A percentile compares a stretch with the other conserved stretches of the same genome.
These are phyloP conservation scores for Cheilosia variabilis DNA, from an alignment of 2,888 invertebrate genomes.

Conservation along the genomic window DNA sequence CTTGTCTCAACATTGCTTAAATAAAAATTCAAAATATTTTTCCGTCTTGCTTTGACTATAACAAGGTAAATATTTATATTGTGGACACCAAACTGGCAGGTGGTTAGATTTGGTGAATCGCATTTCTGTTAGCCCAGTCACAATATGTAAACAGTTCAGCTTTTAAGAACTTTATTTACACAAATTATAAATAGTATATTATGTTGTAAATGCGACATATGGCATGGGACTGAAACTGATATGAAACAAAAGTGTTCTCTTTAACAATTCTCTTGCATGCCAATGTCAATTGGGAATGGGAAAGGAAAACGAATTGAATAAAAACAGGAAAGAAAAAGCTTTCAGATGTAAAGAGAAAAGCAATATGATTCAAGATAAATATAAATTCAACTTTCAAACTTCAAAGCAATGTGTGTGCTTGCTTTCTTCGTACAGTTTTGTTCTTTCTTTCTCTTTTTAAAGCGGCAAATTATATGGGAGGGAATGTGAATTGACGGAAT, in stretches of 20 bases:
- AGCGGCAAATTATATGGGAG: not conserved
- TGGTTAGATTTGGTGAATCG: constrained; percentile 49
- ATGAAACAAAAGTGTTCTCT: not conserved
- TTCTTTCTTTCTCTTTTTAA: not conserved
- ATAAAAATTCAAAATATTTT: constrained; percentile 21
- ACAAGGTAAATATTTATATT: constrained; percentile 22
- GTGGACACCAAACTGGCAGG: constrained; percentile 34
- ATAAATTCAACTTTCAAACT: not conserved
- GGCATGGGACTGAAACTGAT: too few species aligned
- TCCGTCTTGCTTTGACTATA: constrained; percentile 1
- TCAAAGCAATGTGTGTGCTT: not conserved
- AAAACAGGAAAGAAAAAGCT: constrained; percentile 7
- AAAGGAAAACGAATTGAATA: not conserved
- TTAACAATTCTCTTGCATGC: not conserved
- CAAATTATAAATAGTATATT: constrained; percentile 19
- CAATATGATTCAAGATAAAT: not conserved
- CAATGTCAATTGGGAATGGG: not conserved
- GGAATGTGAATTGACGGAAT: too few species aligned
- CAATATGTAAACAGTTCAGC: constrained; percentile 34
- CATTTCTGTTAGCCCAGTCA: constrained; percentile 66
- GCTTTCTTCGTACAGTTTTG: not conserved
- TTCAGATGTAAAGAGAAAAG: too few species aligned
- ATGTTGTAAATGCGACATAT: constrained; percentile 4
- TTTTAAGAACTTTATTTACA: constrained; percentile 40
- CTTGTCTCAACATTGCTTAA: constrained; percentile 17